A percentile compares a stretch with the other conserved stretches of the same genome.
Evolutionary conservation across 1,140 invertebrate genomes (phyloP).

Genomic region (Mylabris phalerata): DNA sequence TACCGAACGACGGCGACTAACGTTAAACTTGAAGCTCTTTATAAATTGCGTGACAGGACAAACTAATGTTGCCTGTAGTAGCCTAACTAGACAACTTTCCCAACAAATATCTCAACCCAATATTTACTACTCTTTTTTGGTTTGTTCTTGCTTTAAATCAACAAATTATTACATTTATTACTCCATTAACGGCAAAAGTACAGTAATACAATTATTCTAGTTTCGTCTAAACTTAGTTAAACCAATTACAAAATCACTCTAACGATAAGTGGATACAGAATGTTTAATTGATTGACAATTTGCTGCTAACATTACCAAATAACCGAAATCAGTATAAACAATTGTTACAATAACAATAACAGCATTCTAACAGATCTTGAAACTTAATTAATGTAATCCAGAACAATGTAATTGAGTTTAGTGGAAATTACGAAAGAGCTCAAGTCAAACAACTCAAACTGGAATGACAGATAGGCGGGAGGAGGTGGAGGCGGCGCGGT

Average conservation of each 20-base stretch:
- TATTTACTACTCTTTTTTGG: too few relatives aligned
- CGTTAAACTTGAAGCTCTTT: neutral
- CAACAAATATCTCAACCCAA: too few relatives aligned
- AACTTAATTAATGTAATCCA: neutral
- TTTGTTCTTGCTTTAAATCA: too few relatives aligned
- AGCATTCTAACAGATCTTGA: neutral
- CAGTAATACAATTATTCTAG: neutral
- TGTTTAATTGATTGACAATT: neutral
- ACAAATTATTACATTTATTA: too few relatives aligned
- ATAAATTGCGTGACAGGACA: too few relatives aligned
- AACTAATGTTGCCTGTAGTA: too few relatives aligned
- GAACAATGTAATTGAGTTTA: neutral
- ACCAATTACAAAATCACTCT: neutral
- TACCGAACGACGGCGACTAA: neutral
- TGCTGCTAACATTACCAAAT: neutral
- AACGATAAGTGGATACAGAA: neutral
- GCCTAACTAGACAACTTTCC: neutral
- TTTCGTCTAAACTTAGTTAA: neutral
- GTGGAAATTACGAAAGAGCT: neutral
- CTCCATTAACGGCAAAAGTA: too few relatives aligned
- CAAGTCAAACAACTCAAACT: constrained; percentile 3
- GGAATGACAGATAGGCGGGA: neutral
- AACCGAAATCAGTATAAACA: neutral
- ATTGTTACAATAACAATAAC: neutral
- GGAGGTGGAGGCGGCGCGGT: neutral